Conservation (phyloP, 2,888 invertebrate genomes). For the Drosophila macrospina region DNA sequence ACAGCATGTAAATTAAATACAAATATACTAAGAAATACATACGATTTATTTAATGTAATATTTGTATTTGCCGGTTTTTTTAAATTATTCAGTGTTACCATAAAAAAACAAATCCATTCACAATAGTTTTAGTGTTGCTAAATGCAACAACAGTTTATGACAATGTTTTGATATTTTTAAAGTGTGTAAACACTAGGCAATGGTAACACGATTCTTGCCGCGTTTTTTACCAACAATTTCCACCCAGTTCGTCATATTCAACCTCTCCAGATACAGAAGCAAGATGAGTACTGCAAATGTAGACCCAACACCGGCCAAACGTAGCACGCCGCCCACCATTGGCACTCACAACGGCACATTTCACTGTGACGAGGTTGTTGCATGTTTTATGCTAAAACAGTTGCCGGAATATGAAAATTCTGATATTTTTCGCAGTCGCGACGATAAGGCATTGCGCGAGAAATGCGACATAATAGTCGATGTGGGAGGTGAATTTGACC, state of each 20-base stretch:
- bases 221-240: conserved; percentile 42
- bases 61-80: conserved; percentile 29
- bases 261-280: background rate
- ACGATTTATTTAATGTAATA: background rate
- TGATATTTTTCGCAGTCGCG: conserved; percentile 90
- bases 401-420: conserved; percentile 93
- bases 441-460: conserved; percentile 88
- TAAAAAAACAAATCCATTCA: conserved; percentile 9
- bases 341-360: conserved; percentile 84
- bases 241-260: background rate
- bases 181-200: conserved; percentile 25
- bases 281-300: conserved; percentile 45
- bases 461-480: conserved; percentile 97
- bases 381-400: conserved; percentile 94
- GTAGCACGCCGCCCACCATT: conserved; percentile 60
- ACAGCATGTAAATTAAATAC: background rate
- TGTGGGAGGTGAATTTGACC: conserved; percentile 95
- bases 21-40: background rate
- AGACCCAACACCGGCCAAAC: conserved; percentile 59
- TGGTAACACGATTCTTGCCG: conserved; percentile 53
- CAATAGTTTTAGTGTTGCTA: conserved; percentile 14
- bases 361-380: conserved; percentile 87
- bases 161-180: background rate
- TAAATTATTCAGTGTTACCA: background rate
- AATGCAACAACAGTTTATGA: background rate